phyloP scores from a whole-genome alignment of 2,797 vertebrate genomes.

The Peromyscus eremicus region DNA sequence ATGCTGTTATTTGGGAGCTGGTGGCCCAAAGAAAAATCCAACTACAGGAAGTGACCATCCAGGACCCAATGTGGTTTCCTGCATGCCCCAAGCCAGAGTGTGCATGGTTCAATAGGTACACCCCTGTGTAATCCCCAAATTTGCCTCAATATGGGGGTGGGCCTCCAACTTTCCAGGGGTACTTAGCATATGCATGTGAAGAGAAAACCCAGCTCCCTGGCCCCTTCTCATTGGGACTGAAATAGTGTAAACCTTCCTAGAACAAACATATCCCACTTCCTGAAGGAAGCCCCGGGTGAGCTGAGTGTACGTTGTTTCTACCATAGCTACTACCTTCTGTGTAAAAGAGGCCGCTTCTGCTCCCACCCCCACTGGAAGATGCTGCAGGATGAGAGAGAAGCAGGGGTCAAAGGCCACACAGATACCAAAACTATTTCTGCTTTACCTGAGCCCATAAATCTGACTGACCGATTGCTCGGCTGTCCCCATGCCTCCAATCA shows the following conservation, averaged over 20 bases:
- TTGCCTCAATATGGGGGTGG: neutral
- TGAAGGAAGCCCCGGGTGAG: neutral
- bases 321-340: neutral
- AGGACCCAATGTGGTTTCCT: neutral
- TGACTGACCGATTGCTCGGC: neutral
- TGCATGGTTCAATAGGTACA: neutral
- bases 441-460: slow-evolving; percentile 13
- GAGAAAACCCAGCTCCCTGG: neutral
- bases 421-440: slow-evolving; percentile 1
- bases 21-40: neutral
- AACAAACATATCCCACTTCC: neutral
- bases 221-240: neutral
- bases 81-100: neutral
- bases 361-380: neutral
- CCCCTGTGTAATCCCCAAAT: neutral
- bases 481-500: neutral
- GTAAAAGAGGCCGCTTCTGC: neutral
- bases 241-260: neutral
- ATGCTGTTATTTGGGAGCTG: neutral
- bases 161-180: neutral
- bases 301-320: no score
- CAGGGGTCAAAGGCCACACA: neutral
- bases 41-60: neutral
- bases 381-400: neutral
- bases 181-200: neutral